Base-by-base conservation (phyloP, 2,113 vertebrate genomes). In the Austrofundulus limnaeus region DNA sequence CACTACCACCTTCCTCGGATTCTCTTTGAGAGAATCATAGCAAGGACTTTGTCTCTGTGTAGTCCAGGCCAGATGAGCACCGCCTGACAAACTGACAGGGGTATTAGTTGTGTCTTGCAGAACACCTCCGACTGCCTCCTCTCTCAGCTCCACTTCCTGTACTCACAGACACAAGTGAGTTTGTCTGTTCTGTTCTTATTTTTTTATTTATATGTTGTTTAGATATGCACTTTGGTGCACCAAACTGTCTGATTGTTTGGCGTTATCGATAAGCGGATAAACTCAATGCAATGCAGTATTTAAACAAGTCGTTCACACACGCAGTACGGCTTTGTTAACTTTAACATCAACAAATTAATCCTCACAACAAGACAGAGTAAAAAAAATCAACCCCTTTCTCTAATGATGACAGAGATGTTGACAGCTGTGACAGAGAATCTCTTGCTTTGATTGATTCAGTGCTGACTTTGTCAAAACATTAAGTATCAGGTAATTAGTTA, bases 1-100 rank as follows among this genome's bases (percentile, higher is more conserved):
- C 69, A 63, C 79, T 49, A 68, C 68, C 80, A 83, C 80, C 72
- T 78, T 81, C 84, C 77, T 75, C 17, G 54, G 80, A 84, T 85
- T 88, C 83, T 85, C 84, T 88, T 84, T 84, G 81, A 89, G 81
- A 86, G 75, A 82, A 79, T 82, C 87, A 84, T 85, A 91, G 90
- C 88, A 87, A 90, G 85, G 88, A 89, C 90, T 88, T 88, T 85
- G 89, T 90, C 85, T 88, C 82, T 78, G 81, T 84, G 78, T 84
- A 83, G 87, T 85, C 85, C 76, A 2, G 85, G 73, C 80, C 87
- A 89, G 89, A 90, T 87, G 87, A 89, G 89, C 83, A 80, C 84
- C 51, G 83, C 58, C 86, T 86, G 84, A 87, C 88, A 89, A 83
- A 83, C 87, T 89, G 87, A 89, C 87, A 88, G 89, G 71, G 85